Conservation (phyloP, 2,113 vertebrate species). For the Anoplopoma fimbria region DNA sequence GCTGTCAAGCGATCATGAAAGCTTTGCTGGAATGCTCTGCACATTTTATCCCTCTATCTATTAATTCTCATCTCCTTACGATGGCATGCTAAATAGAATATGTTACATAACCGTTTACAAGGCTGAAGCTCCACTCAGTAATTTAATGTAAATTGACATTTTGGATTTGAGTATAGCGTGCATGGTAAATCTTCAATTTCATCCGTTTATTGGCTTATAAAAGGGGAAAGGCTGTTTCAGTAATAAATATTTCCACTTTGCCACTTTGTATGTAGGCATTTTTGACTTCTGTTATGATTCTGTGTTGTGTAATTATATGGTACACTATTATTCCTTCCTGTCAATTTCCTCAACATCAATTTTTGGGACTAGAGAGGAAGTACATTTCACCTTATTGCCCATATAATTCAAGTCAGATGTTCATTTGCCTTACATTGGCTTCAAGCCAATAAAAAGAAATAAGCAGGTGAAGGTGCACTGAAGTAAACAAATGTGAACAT, state of each 20-base stretch:
- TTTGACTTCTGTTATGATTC: not conserved
- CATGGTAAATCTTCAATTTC: not conserved
- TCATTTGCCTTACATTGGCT: not conserved
- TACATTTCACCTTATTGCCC: not conserved
- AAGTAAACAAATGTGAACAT: slow-evolving; percentile 5
- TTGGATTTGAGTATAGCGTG: not conserved
- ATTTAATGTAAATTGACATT: too few species aligned
- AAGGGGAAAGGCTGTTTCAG: not conserved
- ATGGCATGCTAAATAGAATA: not conserved
- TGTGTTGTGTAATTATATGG: not conserved
- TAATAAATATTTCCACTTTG: not conserved
- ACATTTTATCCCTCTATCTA: not conserved
- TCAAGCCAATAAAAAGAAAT: not conserved
- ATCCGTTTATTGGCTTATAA: not conserved
- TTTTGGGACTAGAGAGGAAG: not conserved
- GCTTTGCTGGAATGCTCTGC: not conserved
- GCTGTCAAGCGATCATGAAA: not conserved
- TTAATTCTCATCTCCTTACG: slow-evolving; percentile 5
- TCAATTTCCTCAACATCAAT: not conserved
- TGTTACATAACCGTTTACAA: slow-evolving; percentile 1
- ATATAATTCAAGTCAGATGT: not conserved
- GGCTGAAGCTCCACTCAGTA: not conserved
- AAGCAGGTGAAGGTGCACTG: slow-evolving; percentile 20
- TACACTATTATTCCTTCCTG: not conserved
- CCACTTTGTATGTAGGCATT: not conserved